Evolutionary conservation across 2,888 invertebrate species (phyloP), one percentile per base, ranked within the genome.

Genomic region (Drosophila cognata): DNA sequence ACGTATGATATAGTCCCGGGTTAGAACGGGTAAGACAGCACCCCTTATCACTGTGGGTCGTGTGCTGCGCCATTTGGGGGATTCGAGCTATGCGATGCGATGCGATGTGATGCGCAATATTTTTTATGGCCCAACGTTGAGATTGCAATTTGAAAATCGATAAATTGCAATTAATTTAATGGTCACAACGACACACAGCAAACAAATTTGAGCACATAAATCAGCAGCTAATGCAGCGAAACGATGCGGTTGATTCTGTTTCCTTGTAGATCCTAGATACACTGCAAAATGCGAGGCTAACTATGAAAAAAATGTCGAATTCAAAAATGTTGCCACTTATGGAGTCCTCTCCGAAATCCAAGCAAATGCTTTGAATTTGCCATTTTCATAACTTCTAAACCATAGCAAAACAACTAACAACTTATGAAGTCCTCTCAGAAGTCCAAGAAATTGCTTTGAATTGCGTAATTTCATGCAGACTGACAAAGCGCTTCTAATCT

Each of bases 91-190:
- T 81, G 76, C 56, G 77, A 50, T 73, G 72, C 43, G 21, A 11
- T 81, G 72, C 57, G 77, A 52, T 67, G 72, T 57, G 72, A 60
- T 36, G 43, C 60, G 61, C 74, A 61, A 65, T 74, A 86, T 84
- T 87, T 84, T 86, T 87, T 89, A 84, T 77, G 87, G 71, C 52
- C 71, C 67, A 68, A 52, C 71, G 66, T 82, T 84, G 91, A 86
- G 89, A 89, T 82, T 91, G 91, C 92, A 92, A 92, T 92, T 92
- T 91, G 80, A 82, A 91, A 92, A 92, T 92, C 92, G 92, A 92
- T 92, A 92, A 92, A 92, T 92, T 92, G 92, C 92, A 92, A 92
- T 92, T 92, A 92, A 92, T 92, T 91, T 92, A 92, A 92, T 92
- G 92, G 92, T 85, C 89, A 84, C 88, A 90, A 75, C 88, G 88